Conservation (phyloP, 1,140 invertebrate genomes). For the Drosophila athabasca region DNA sequence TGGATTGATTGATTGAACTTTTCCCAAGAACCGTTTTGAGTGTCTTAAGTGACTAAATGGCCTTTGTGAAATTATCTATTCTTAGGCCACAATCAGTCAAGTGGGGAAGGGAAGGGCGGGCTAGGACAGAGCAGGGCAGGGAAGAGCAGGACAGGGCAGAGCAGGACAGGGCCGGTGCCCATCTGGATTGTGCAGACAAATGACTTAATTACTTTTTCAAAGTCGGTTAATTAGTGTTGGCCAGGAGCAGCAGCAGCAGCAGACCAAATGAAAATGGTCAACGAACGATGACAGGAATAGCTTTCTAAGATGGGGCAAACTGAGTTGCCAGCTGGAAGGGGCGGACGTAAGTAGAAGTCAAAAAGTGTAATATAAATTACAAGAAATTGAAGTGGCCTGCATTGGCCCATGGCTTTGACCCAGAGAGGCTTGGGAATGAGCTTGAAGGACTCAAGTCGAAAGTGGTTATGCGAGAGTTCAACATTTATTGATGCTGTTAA, state of each 20-base stretch:
- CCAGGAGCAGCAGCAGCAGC: conserved; percentile 32
- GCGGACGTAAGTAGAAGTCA: conserved; percentile 11
- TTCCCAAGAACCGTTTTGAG: conserved; percentile 1
- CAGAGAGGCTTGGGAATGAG: no score
- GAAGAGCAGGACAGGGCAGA: no score
- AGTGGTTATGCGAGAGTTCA: neutral
- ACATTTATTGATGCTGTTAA: conserved; percentile 51
- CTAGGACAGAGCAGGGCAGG: no score
- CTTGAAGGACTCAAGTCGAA: neutral
- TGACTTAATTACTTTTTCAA: conserved; percentile 79
- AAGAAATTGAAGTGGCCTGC: conserved; percentile 45
- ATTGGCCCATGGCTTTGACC: neutral
- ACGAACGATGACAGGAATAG: conserved; percentile 39
- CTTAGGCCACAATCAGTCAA: conserved; percentile 22
- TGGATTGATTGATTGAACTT: conserved; percentile 2
- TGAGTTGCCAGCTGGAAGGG: neutral
- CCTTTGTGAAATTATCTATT: conserved; percentile 9
- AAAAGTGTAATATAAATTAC: conserved; percentile 75
- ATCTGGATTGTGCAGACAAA: conserved; percentile 71
- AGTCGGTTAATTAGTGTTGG: conserved; percentile 77
- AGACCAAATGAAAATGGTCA: conserved; percentile 47
- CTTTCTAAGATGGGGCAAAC: neutral
- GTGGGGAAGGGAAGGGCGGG: neutral
- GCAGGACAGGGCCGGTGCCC: conserved; percentile 29
- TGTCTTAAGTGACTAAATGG: neutral